phyloP scores from a whole-genome alignment of 2,888 invertebrate species.

The Arge pagana region DNA sequence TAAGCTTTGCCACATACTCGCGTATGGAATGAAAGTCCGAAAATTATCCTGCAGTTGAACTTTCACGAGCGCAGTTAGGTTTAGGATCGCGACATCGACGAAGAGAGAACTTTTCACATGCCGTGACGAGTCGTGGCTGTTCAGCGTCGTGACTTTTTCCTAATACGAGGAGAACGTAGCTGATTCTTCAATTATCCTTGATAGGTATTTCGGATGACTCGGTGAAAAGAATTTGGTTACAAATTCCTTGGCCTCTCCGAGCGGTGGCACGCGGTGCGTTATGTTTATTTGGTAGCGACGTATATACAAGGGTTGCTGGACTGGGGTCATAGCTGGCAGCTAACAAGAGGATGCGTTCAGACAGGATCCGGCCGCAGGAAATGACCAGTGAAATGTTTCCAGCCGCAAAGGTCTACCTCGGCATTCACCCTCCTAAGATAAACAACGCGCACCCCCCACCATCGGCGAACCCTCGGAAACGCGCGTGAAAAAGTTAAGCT shows the following conservation, averaged over 20 bases:
- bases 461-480: constrained; percentile 6
- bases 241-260: constrained; percentile 7
- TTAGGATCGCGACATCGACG: too few relatives aligned
- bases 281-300: constrained; percentile 18
- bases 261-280: constrained; percentile 8
- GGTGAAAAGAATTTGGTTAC: background rate
- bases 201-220: too few relatives aligned
- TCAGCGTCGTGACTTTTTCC: too few relatives aligned
- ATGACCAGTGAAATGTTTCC: constrained; percentile 22
- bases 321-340: constrained; percentile 19
- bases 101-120: too few relatives aligned
- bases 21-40: too few relatives aligned
- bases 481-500: constrained; percentile 15
- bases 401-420: constrained; percentile 16
- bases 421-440: constrained; percentile 20
- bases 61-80: too few relatives aligned
- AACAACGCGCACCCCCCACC: constrained; percentile 15
- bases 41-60: constrained; percentile 4
- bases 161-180: too few relatives aligned
- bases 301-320: constrained; percentile 13
- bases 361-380: constrained; percentile 21
- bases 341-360: constrained; percentile 22
- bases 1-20: constrained; percentile 17
- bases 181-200: too few relatives aligned
- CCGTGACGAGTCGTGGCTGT: too few relatives aligned